Base-by-base conservation (phyloP, 2,888 invertebrate genomes). In the Dryadula phaetusa region DNA sequence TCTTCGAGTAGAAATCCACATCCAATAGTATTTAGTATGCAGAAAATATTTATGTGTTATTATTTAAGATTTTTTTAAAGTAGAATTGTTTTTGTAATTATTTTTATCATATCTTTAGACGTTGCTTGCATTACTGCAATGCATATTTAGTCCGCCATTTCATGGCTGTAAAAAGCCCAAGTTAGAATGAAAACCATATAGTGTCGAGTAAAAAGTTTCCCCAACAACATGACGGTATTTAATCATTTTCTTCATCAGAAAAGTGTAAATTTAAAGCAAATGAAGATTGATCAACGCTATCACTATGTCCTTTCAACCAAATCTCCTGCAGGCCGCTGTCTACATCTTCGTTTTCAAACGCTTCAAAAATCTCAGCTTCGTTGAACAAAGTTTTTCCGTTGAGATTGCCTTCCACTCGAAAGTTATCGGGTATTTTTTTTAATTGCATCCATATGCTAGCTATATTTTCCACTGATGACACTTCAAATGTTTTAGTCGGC, bases 311-410 rank as follows among this genome's bases (percentile, higher is more conserved):
- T 16, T 79, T 80, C 3, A 70, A 61, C 91, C 92, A 92, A 12
- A 82, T 77, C 25, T 91, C 90, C 18, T 87, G 70, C 5, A 92
- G 77, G 0, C 84, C 88, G 3, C 76, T 72, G 60, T 90, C 90
- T 0, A 92, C 63, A 18, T 87, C 84, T 62, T 83, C 84, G 0
- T 84, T 85, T 16, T 84, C 82, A 75, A 85, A 88, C 0, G 79
- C 75, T 0, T 87, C 81, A 16, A 72, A 69, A 25, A 90, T 82
- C 73, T 90, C 87, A n/a, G 84, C 70, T 66, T 88, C 85, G 69
- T 81, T 80, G 64, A 82, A 86, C 18, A 81, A 80, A 7, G 69
- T 66, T 14, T 67, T 72, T 20, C 63, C 65, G 49, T 68, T 74
- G 6, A 70, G 69, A 63, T 72, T 77, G 12, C 78, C 76, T 0